Evolutionary conservation across 2,797 vertebrate species (phyloP).

Genomic region (Parauchenoglanis ngamensis): DNA sequence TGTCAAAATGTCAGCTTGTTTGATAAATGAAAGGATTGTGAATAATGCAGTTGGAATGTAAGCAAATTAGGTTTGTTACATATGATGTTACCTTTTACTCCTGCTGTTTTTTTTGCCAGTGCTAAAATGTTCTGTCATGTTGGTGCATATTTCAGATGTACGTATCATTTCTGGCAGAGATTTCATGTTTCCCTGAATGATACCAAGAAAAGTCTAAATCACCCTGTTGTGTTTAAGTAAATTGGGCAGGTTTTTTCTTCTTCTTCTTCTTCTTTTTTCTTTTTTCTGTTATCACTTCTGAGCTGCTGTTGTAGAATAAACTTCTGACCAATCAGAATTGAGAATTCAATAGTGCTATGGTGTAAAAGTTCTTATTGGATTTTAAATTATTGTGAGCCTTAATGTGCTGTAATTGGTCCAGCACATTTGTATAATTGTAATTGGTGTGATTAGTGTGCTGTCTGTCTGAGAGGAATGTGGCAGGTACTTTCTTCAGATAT

Average conservation of each 20-base stretch:
- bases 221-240: neutral
- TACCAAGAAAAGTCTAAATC: neutral
- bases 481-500: neutral
- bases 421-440: too few species aligned
- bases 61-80: slow-evolving; percentile 20
- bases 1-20: slow-evolving; percentile 55
- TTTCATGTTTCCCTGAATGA: neutral
- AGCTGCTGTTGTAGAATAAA: neutral
- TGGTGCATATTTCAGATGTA: slow-evolving; percentile 9
- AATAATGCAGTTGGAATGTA: slow-evolving; percentile 27
- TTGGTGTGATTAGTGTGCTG: neutral
- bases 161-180: neutral
- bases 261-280: neutral
- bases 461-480: neutral
- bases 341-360: neutral
- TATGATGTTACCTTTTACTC: slow-evolving; percentile 9
- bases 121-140: slow-evolving; percentile 26
- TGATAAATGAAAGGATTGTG: slow-evolving; percentile 47
- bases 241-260: neutral
- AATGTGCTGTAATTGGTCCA: neutral
- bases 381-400: neutral
- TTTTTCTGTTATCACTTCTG: neutral
- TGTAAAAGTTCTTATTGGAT: neutral
- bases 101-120: neutral
- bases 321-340: neutral